Evolutionary conservation across 30 jellyfish, hydroid and myxozoan genomes (phyloP), one percentile per base, ranked within the genome.

Genomic region (Morbakka virulenta): DNA sequence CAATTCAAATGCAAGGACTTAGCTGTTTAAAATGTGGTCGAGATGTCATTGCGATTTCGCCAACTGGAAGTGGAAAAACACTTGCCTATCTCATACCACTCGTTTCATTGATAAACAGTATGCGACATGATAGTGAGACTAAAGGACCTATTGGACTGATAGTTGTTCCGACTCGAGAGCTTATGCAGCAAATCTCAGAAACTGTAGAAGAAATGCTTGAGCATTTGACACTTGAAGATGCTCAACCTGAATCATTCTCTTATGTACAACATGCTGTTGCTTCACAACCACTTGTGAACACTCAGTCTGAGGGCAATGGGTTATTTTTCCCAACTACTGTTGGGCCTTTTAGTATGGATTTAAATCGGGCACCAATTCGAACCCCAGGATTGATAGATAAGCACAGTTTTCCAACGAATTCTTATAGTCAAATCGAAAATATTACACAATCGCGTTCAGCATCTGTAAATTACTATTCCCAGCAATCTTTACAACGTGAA

Each of bases 21-120:
- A 85, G 93, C 14, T 67, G 96, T 22, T 35, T 84, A 51, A 65
- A 79, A 21, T 17, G 71, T 48, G 88, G 95, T 20, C 75, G 95
- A 28, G 98, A 92, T 33, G 72, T 78, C 24, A 78, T 92, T 21
- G 89, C 91, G 2, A 41, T 85, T 17, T 84, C 96, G 11, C 89
- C 95, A 14, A 92, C 98, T 1, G 98, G 98, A 4, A 52, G 96
- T 52, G 98, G 98, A 34, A 92, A 92, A 70, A 82, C 98, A 0
- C 52, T 68, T 2, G 93, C 88, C n/a, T 92, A 85, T 53, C 41
- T 81, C 20, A 57, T 92, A 25, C 98, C 98, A 2, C 47, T 92
- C 53, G 77, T 77, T 50, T 3, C 68, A 22, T 53, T 79, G 23
- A 32, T 92, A 35, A 57, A 47, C 50, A 62, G 71, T 25, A 41